Evolutionary conservation across 2,113 vertebrate species (phyloP).

Genomic region (Syngnathoides biaculeatus): DNA sequence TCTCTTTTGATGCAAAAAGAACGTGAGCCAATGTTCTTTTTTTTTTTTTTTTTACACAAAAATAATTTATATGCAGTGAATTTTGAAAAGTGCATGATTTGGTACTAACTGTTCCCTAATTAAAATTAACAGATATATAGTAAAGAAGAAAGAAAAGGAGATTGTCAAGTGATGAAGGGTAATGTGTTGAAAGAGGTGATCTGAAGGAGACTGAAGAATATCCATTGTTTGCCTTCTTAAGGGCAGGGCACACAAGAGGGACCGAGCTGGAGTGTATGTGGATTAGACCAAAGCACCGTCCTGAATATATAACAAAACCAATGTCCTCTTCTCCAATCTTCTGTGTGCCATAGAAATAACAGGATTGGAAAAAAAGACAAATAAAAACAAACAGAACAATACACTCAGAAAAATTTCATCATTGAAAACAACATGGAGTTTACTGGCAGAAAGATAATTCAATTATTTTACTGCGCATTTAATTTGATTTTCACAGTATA

Average conservation of each 20-base stretch:
- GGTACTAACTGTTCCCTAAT: constrained; percentile 5
- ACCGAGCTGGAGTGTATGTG: constrained; percentile 68
- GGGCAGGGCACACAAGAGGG: constrained; percentile 71
- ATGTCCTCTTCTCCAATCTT: constrained; percentile 30
- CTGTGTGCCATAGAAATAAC: background rate
- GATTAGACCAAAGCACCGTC: constrained; percentile 63
- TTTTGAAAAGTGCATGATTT: background rate
- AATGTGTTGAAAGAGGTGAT: constrained; percentile 72
- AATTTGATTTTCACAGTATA: too few relatives aligned
- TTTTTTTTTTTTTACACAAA: constrained; percentile 14
- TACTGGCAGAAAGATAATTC: too few relatives aligned
- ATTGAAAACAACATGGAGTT: background rate
- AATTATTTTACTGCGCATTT: too few relatives aligned
- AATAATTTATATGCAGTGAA: constrained; percentile 20
- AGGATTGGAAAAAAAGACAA: background rate
- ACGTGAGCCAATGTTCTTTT: constrained; percentile 28
- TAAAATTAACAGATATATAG: constrained; percentile 14
- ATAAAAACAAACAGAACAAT: background rate
- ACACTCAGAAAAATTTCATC: background rate
- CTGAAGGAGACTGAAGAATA: constrained; percentile 72
- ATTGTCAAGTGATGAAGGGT: constrained; percentile 50
- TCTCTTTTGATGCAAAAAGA: constrained; percentile 65
- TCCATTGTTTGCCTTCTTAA: constrained; percentile 77
- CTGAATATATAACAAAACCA: constrained; percentile 68
- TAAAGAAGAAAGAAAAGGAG: constrained; percentile 26